Conservation (phyloP, 92 coral and sea anemone species). For the Pocillopora grandis region DNA sequence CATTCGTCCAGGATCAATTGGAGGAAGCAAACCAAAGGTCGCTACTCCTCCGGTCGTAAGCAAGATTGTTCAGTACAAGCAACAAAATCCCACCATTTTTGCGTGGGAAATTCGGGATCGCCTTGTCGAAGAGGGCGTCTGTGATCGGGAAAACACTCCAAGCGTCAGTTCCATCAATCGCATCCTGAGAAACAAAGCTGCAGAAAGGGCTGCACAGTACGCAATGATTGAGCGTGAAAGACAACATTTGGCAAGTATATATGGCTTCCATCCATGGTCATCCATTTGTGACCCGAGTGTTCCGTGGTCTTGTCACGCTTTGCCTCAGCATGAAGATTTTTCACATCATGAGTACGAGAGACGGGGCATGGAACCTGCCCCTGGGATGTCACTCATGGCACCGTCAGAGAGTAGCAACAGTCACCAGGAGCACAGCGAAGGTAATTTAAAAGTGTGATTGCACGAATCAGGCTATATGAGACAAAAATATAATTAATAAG, state of each 20-base stretch:
- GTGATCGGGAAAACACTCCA: slow-evolving; percentile 97
- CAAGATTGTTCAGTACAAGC: slow-evolving; percentile 96
- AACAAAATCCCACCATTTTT: slow-evolving; percentile 98
- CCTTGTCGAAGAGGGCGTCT: slow-evolving; percentile 95
- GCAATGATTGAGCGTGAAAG: slow-evolving; percentile 98
- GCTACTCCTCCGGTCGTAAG: slow-evolving; percentile 98
- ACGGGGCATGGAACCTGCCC: slow-evolving; percentile 51
- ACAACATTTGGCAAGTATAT: slow-evolving; percentile 93
- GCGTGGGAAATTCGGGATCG: slow-evolving; percentile 99
- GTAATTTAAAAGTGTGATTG: not conserved
- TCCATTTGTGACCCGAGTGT: slow-evolving; percentile 66
- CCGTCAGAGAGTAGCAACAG: slow-evolving; percentile 50
- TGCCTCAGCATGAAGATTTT: slow-evolving; percentile 50
- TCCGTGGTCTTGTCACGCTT: slow-evolving; percentile 77
- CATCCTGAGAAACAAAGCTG: slow-evolving; percentile 96
- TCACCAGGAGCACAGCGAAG: slow-evolving; percentile 25
- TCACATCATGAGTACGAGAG: slow-evolving; percentile 57
- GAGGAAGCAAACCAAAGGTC: slow-evolving; percentile 98
- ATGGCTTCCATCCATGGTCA: slow-evolving; percentile 93
- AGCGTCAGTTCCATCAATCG: slow-evolving; percentile 99
- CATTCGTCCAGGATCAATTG: slow-evolving; percentile 97
- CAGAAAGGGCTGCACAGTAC: slow-evolving; percentile 98
- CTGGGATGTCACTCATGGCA: slow-evolving; percentile 42
- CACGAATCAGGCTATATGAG: too few relatives aligned
- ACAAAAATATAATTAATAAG: too few relatives aligned